Evolutionary conservation across 2,797 vertebrate genomes (phyloP).

Genomic region (Protosalanx chinensis): DNA sequence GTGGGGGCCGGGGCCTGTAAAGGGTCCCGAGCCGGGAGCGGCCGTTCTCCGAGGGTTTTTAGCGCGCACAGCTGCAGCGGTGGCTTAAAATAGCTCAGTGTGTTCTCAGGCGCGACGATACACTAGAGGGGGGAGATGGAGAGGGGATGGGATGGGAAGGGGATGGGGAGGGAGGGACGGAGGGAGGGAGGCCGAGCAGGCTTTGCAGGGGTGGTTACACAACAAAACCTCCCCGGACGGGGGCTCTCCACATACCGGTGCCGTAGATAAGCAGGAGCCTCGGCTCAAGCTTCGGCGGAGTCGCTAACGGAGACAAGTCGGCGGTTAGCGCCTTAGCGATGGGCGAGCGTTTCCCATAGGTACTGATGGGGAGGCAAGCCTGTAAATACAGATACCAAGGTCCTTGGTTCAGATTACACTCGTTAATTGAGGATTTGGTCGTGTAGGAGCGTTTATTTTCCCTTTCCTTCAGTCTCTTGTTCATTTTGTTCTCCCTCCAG

Average conservation of each 20-base stretch:
- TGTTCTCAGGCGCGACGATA: conserved; percentile 55
- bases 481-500: no score
- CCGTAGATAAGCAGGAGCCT: conserved; percentile 32
- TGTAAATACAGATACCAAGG: no score
- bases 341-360: no score
- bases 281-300: conserved; percentile 15
- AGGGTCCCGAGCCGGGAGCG: conserved; percentile 51
- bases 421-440: no score
- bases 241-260: conserved; percentile 49
- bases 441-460: no score
- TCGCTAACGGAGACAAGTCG: no score
- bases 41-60: conserved; percentile 51
- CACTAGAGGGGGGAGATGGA: conserved; percentile 29
- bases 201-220: conserved; percentile 51
- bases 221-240: conserved; percentile 55
- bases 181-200: conserved; percentile 49
- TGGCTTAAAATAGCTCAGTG: conserved; percentile 67
- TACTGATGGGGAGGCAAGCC: no score
- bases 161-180: conserved; percentile 32
- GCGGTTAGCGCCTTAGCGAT: no score
- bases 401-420: no score
- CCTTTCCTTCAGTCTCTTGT: no score
- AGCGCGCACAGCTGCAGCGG: conserved; percentile 40
- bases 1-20: conserved; percentile 12
- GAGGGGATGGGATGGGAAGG: conserved; percentile 31